These are phyloP conservation scores for Beaufortia kweichowensis DNA, from an alignment of 2,113 vertebrate genomes.

Conservation along the genomic window DNA sequence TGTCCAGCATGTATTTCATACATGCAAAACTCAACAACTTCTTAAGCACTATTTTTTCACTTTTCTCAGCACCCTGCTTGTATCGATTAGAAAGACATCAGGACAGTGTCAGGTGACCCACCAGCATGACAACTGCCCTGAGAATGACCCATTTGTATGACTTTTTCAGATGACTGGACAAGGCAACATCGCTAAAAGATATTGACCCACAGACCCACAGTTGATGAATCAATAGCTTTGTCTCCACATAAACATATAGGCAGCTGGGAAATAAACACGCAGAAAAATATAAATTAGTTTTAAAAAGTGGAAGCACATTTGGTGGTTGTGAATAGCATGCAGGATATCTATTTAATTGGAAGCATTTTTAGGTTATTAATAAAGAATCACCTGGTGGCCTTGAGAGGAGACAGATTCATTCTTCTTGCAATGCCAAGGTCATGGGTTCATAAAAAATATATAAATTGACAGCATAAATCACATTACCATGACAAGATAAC, in stretches of 20 bases:
- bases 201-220: not conserved
- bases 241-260: not conserved
- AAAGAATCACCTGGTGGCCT: constrained; percentile 10
- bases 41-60: not conserved
- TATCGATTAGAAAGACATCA: not conserved
- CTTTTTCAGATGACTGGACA: constrained; percentile 13
- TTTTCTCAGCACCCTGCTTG: not conserved
- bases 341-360: not conserved
- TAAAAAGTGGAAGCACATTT: not conserved
- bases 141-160: constrained; percentile 5
- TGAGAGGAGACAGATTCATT: not conserved
- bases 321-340: not conserved
- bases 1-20: not conserved
- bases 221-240: constrained; percentile 16
- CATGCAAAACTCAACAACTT: not conserved
- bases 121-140: not conserved
- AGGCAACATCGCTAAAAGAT: not conserved
- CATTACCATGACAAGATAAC: not conserved
- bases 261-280: not conserved
- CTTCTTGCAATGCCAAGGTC: too few relatives aligned
- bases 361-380: not conserved
- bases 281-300: not conserved
- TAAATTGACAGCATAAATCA: not conserved
- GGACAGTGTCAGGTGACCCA: not conserved
- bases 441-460: not conserved